A percentile compares a stretch with the other conserved stretches of the same genome.
Conservation (phyloP, 2,113 vertebrate genomes). For the Notechis scutatus region DNA sequence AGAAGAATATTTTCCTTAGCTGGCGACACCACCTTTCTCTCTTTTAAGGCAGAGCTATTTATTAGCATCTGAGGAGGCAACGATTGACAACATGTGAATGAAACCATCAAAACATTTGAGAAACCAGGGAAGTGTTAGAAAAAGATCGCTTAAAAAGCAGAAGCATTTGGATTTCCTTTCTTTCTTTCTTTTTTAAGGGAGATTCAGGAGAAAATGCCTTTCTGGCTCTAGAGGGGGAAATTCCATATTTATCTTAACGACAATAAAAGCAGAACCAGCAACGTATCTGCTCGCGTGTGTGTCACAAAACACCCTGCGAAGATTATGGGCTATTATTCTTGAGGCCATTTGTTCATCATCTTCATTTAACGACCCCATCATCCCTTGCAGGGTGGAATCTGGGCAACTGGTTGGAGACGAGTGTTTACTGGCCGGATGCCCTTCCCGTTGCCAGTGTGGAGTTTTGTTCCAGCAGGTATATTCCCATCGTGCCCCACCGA, state of each 20-base stretch:
- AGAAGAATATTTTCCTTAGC: background rate
- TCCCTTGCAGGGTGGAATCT: too few species aligned
- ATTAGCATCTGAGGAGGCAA: background rate
- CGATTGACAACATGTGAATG: background rate
- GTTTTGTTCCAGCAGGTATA: too few species aligned
- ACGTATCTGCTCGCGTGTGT: background rate
- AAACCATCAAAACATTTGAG: background rate
- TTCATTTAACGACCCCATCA: too few species aligned
- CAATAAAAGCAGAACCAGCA: slow-evolving; percentile 5
- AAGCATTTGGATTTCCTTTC: background rate
- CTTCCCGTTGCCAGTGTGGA: too few species aligned
- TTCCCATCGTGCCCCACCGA: too few species aligned
- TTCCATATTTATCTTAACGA: background rate
- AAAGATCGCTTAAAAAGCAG: background rate
- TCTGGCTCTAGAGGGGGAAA: background rate
- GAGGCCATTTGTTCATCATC: background rate
- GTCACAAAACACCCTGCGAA: background rate
- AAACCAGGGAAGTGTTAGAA: background rate
- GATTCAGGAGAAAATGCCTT: background rate
- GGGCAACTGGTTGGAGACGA: too few species aligned
- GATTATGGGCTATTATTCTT: slow-evolving; percentile 1
- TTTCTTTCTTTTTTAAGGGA: background rate
- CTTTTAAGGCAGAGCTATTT: background rate
- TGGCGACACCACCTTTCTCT: background rate
- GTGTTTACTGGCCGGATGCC: too few species aligned